These are phyloP conservation scores for Coranthus polyacanthus DNA, from an alignment of 2,797 vertebrate genomes.

Conservation along the genomic window DNA sequence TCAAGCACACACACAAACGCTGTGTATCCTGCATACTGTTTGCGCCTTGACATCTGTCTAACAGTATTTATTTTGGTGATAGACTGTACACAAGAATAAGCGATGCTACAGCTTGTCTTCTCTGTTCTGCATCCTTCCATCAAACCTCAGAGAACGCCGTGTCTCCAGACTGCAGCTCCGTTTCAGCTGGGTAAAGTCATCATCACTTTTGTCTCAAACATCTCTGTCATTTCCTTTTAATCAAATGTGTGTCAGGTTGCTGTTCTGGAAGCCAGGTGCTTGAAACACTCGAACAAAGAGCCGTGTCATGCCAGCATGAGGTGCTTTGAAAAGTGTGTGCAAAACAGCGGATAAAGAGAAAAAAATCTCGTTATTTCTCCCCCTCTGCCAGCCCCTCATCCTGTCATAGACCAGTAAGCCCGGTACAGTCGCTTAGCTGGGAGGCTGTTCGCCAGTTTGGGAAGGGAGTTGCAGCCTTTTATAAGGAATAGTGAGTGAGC, in stretches of 20 bases:
- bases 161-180: constrained; percentile 27
- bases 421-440: constrained; percentile 13
- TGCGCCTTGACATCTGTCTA: too few species aligned
- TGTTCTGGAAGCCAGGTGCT: constrained; percentile 32
- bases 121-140: constrained; percentile 19
- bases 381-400: constrained; percentile 10
- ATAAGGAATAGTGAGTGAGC: constrained; percentile 30
- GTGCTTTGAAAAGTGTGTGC: constrained; percentile 31
- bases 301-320: constrained; percentile 27
- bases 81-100: constrained; percentile 52
- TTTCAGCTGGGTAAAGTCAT: constrained; percentile 17
- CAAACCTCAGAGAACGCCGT: constrained; percentile 19
- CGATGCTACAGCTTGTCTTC: not conserved
- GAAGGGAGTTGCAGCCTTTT: constrained; percentile 27
- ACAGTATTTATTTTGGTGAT: too few species aligned
- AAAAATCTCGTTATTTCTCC: constrained; percentile 20
- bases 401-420: constrained; percentile 30
- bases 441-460: constrained; percentile 12
- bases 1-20: too few species aligned
- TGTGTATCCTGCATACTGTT: too few species aligned
- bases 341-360: constrained; percentile 38
- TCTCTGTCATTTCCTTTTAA: constrained; percentile 41
- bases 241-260: constrained; percentile 18
- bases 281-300: constrained; percentile 44
- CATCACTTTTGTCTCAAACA: constrained; percentile 28